Conservation (phyloP, 2,113 vertebrate species). For the Protobothrops flavoviridis region DNA sequence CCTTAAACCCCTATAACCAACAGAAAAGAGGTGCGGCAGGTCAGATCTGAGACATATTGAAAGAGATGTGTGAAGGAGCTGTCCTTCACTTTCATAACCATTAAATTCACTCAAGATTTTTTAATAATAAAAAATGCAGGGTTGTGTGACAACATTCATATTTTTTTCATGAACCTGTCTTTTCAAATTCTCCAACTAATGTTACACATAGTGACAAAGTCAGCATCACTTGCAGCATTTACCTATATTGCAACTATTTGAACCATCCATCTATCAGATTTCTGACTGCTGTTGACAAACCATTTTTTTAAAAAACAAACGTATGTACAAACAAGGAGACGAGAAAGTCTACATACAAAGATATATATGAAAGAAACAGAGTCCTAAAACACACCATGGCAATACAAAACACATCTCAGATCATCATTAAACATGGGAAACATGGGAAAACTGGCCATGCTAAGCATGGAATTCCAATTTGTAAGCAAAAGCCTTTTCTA, state of each 20-base stretch:
- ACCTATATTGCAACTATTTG: constrained; percentile 59
- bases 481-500: neutral
- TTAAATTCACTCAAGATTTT: constrained; percentile 68
- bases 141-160: constrained; percentile 69
- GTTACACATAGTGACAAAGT: constrained; percentile 56
- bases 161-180: constrained; percentile 71
- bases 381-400: neutral
- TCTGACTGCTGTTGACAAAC: constrained; percentile 15
- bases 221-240: constrained; percentile 56
- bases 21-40: constrained; percentile 52
- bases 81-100: constrained; percentile 60
- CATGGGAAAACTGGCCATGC: neutral
- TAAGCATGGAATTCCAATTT: neutral
- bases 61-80: constrained; percentile 56
- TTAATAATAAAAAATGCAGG: constrained; percentile 70
- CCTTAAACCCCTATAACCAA: constrained; percentile 46
- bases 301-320: constrained; percentile 15
- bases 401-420: neutral
- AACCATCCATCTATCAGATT: constrained; percentile 15
- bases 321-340: constrained; percentile 7
- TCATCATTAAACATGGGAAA: neutral
- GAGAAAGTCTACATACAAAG: neutral
- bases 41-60: constrained; percentile 62
- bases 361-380: neutral
- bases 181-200: constrained; percentile 64